Base-by-base conservation (phyloP, 2,113 vertebrate species). In the Ceratotherium simum region DNA sequence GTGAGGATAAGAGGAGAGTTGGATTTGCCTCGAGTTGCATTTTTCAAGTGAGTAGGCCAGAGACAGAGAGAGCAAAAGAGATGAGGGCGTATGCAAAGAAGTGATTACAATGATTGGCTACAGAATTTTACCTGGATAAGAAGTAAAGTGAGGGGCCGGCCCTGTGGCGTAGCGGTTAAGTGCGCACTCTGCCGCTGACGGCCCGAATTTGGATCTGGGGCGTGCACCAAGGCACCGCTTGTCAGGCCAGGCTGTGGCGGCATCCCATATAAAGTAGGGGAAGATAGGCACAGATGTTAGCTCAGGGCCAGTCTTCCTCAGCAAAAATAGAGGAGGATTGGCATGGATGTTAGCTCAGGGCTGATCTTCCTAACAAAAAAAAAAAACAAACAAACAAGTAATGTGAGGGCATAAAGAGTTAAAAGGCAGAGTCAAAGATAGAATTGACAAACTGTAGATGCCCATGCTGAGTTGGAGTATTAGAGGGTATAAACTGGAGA, bases 1-100 rank as follows among this genome's bases (percentile, higher is more conserved):
- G 91, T 91, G 93, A 97, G 97, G 72, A 20, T 88, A 86, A 29
- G 33, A 79, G 46, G 60, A 96, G 89, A 64, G 81, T 31, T 75
- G 73, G 23, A 79, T 93, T 93, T 90, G 33, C 84, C 56, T 42
- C 64, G 78, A 93, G 86, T 18, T 65, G 82, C 96, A 83, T 46
- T 96, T 96, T 97, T 80, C 46, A 89, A 91, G 51, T 39, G 95
- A 96, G 89, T 51, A 25, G 42, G 42, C 25, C 25, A 73, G 46
- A 87, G 75, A 42, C 82, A 69, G 69, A 82, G 42, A 51, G 27
- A 18, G 31, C 16, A 64, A 36, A 88, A 23, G 31, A 58, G 39
- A 51, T 13, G n/a, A 81, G 65, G 46, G 17, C 48, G 16, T 16
- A 8, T 25, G 23, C 33, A 29, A n/a, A 84, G 86, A 80, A 64